phyloP scores from a whole-genome alignment of 2,113 vertebrate species.

The Pterocles gutturalis region DNA sequence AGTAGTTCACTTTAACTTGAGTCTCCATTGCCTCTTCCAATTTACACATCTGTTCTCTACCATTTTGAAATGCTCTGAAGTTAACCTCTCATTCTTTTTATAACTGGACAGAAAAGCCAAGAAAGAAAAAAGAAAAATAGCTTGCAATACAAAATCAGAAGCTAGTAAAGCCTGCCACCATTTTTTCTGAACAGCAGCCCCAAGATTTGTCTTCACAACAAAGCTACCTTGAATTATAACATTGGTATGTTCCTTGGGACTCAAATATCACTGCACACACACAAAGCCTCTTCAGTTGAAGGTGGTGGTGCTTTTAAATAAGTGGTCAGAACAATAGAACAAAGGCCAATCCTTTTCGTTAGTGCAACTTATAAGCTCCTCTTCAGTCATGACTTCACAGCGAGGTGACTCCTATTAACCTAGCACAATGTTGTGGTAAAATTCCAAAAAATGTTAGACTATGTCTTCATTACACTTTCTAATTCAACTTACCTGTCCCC shows the following conservation, averaged over 20 bases:
- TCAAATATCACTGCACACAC: neutral
- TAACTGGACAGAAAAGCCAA: neutral
- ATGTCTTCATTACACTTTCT: neutral
- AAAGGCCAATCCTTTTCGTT: neutral
- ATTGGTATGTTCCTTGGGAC: neutral
- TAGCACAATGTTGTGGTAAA: neutral
- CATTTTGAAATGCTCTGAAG: neutral
- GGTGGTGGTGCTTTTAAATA: neutral
- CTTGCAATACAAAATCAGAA: neutral
- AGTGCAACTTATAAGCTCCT: neutral
- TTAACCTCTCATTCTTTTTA: neutral
- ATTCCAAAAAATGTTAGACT: neutral
- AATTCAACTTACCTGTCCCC: neutral
- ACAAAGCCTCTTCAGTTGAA: neutral
- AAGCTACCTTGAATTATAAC: neutral
- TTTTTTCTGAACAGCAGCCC: neutral
- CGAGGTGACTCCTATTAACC: neutral
- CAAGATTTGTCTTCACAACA: neutral
- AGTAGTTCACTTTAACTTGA: neutral
- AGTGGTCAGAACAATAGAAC: neutral
- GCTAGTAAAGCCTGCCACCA: neutral
- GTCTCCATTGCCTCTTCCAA: neutral
- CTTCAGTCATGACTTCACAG: neutral
- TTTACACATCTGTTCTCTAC: neutral
- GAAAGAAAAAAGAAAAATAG: neutral